Conservation (phyloP, 2,797 vertebrate genomes). For the Cottoperca gobio region DNA sequence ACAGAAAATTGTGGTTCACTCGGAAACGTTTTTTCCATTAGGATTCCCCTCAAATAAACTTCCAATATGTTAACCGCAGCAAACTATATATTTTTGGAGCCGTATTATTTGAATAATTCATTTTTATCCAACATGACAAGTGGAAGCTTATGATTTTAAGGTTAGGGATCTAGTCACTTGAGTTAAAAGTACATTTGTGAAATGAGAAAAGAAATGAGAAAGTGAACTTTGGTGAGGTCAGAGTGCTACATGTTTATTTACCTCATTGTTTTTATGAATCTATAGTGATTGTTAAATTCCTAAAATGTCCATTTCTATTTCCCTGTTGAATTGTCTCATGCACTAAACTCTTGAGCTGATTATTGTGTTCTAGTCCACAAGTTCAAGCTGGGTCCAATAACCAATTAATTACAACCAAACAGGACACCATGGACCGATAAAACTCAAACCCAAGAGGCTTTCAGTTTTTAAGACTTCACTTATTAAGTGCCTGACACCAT, state of each 20-base stretch:
- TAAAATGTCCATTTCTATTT: not conserved
- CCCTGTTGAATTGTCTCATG: not conserved
- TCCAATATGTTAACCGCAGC: conserved; percentile 37
- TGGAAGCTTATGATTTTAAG: conserved; percentile 40
- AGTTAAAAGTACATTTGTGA: not conserved
- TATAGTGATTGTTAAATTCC: not conserved
- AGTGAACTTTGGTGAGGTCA: not conserved
- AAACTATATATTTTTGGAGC: conserved; percentile 32
- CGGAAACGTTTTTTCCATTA: conserved; percentile 44
- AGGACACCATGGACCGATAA: conserved; percentile 26
- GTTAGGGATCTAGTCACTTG: conserved; percentile 17
- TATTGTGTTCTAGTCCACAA: conserved; percentile 21
- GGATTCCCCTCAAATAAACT: conserved; percentile 34
- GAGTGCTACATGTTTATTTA: not conserved
- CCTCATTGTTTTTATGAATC: not conserved
- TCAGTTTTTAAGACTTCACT: conserved; percentile 25
- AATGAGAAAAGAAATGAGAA: conserved; percentile 11
- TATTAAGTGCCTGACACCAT: conserved; percentile 29
- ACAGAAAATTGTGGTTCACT: conserved; percentile 35
- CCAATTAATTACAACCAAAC: conserved; percentile 37
- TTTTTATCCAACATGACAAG: conserved; percentile 40
- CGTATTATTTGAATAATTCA: conserved; percentile 24
- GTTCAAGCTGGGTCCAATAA: conserved; percentile 42
- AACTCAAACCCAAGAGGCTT: conserved; percentile 24
- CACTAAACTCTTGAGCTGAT: conserved; percentile 19